phyloP scores from a whole-genome alignment of 2,888 invertebrate species.

The Eutolmus rufibarbis region DNA sequence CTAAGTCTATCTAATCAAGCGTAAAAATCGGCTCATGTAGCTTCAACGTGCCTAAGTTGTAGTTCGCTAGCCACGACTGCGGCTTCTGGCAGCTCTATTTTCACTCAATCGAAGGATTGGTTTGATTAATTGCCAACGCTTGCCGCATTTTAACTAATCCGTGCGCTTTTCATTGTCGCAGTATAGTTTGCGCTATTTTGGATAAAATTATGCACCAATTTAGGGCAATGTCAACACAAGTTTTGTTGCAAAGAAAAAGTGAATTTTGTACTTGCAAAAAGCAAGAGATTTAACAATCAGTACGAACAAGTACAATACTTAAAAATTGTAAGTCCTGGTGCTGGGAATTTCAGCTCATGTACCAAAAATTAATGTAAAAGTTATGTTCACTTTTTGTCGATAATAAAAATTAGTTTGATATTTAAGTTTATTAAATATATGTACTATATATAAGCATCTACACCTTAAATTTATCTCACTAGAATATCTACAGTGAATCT shows the following conservation, averaged over 20 bases:
- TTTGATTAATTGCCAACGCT: slow-evolving; percentile 9
- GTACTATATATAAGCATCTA: no score
- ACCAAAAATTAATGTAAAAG: no score
- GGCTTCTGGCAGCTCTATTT: background rate
- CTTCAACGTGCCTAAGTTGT: background rate
- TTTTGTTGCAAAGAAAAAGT: background rate
- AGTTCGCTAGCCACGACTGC: background rate
- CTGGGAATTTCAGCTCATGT: no score
- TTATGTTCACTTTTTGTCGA: no score
- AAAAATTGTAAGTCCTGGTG: no score
- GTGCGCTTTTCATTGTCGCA: background rate
- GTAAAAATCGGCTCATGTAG: background rate
- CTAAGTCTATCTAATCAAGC: background rate
- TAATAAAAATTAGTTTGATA: no score
- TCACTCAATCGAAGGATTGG: background rate
- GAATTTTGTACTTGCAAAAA: background rate
- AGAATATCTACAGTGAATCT: no score
- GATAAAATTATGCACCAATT: background rate
- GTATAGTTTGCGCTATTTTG: background rate
- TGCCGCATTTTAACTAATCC: background rate
- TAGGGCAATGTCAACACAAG: background rate
- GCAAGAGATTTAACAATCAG: no score
- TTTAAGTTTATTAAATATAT: no score
- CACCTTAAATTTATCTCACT: no score
- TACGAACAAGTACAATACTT: no score